Evolutionary conservation across 2,113 vertebrate species (phyloP), one percentile per base, ranked within the genome.

Genomic region (Microtus richardsoni): DNA sequence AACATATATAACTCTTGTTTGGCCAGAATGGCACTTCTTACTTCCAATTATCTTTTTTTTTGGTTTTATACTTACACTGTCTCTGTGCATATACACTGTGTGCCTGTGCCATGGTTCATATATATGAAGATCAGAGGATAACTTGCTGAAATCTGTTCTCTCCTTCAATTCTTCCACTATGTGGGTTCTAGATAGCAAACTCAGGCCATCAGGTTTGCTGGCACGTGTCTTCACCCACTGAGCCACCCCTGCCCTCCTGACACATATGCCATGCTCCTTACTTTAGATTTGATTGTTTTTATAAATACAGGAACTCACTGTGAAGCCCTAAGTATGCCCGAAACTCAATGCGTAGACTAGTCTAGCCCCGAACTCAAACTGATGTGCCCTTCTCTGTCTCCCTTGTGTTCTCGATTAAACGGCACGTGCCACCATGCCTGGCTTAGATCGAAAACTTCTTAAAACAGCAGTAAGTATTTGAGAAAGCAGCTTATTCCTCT

Each of bases 401-500:
- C 13, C n/a, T 17, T 26, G 13, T 41, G 36, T 26, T 60, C 12
- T 36, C 58, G 5, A 58, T 82, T n/a, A 80, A 80, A 80, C 1
- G 33, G 78, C 78, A 54, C n/a, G 26, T 41, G 54, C 12, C 24
- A 83, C 7, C n/a, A 83, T 60, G 24, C 54, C 54, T 83, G 54
- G 24, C 19, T 26, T 71, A 10, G 66, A 87, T 1, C 39, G 7
- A 66, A 87, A 52, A 41, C 85, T 52, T 94, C 89, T 88, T 36
- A 92, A 39, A 1, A 3, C 17, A 77, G 3, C 16, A 52, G 28
- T 90, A 90, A 64, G 74, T 66, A 94, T 86, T 88, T 77, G 73
- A 26, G 70, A 95, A 94, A 94, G n/a, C 8, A 91, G n/a, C 30
- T 73, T 78, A 82, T 74, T 79, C 24, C 87, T 94, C 39, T 86